Percentiles rank a stretch among this genome's conserved stretches.
Conservation (phyloP, 2,888 invertebrate genomes). For the Cephus rjabovi region DNA sequence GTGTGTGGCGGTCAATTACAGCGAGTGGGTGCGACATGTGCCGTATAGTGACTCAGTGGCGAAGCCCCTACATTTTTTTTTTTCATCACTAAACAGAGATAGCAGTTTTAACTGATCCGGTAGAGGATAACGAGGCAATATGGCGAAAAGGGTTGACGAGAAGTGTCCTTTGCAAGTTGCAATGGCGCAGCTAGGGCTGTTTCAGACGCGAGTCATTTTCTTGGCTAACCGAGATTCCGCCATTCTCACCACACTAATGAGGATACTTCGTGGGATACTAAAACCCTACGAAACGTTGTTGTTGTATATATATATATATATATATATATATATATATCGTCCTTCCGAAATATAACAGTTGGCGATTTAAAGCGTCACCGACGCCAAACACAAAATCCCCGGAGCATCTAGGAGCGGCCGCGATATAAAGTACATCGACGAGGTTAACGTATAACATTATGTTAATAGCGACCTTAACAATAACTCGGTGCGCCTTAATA, state of each 20-base stretch:
- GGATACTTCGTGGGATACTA: background rate
- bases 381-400: background rate
- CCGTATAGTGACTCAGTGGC: background rate
- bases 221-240: background rate
- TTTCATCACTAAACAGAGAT: background rate
- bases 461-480: constrained; percentile 7
- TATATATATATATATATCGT: background rate
- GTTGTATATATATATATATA: too few relatives aligned
- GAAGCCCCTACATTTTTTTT: background rate
- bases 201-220: background rate
- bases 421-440: background rate
- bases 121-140: background rate
- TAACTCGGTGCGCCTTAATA: constrained; percentile 10
- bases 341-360: background rate
- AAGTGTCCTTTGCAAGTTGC: background rate
- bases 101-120: background rate
- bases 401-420: background rate
- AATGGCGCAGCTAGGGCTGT: background rate
- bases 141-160: background rate
- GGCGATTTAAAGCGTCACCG: background rate
- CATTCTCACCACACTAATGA: background rate
- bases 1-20: background rate
- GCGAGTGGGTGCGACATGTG: background rate
- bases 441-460: background rate
- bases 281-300: background rate